Evolutionary conservation across 1,140 invertebrate genomes (phyloP), one percentile per base, ranked within the genome.

Genomic region (Bombus superbus): DNA sequence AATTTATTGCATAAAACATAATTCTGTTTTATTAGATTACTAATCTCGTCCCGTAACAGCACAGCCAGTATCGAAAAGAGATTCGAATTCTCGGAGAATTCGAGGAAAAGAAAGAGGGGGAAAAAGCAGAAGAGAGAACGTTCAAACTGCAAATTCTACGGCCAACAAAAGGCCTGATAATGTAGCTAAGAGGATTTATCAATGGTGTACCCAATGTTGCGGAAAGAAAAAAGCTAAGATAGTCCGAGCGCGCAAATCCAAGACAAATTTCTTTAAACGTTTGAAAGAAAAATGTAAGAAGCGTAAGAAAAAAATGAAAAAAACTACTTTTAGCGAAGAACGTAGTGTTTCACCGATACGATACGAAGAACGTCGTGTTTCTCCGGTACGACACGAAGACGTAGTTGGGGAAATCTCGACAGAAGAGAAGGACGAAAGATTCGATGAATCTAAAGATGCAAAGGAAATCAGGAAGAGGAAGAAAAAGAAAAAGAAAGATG

Each of bases 221-320:
- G 53, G 53, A 5, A 59, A 47, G 9, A 76, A 80, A 6, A 72
- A 76, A 22, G 18, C 66, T 3, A 77, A 64, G 40, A 4, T 72
- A 11, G 28, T 42, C 18, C 18, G 59, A n/a, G 64, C 47, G 9
- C 59, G 32, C 10, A 44, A 75, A 13, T 22, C 25, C 10, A 62
- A 53, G 47, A 57, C 25, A 28, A 40, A 42, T 6, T 25, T 80
- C n/a, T 57, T 64, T 38, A 10, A 68, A 38, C 44, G 38, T 18
- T n/a, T 87, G 9, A 89, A 71, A 35, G 32, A 71, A 25, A 66
- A 64, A 42, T 25, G 40, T 13, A 78, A 64, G 22, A 62, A 71
- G n/a, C n/a, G 73, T 10, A n/a, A 28, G 22, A n/a, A 13, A 9
- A 38, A 62, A 3, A 62, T 75, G 11, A 68, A 53, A 18, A 57